Base-by-base conservation (phyloP, 2,888 invertebrate genomes). In the Hetaerina titia region DNA sequence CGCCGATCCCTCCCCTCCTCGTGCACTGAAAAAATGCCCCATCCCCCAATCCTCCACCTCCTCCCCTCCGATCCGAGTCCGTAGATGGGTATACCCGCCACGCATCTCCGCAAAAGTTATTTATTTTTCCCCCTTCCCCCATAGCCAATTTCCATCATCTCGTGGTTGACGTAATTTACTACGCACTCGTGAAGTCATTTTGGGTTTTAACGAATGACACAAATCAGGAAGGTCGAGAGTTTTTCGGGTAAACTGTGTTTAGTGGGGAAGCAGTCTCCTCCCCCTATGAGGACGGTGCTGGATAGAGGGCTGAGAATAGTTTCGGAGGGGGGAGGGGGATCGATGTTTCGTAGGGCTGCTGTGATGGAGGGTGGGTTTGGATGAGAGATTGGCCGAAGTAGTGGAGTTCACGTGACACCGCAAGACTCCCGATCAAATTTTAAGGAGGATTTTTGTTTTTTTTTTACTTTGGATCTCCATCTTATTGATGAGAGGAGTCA, bases 401-500 rank as follows among this genome's bases (percentile, higher is more conserved):
- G 63, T 31, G 9, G n/a, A 64, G 45, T 90, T 22, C 90, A 45
- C 90, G 64, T 64, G 64, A 74, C 74, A n/a, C 57, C 22, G 69
- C 57, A 89, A 89, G 89, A 89, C 89, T 15, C 89, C 58, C 4
- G 92, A 57, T 74, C 92, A 69, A 69, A 92, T 92, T 69, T 92
- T 56, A 69, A 92, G 64, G 17, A 69, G 92, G 92, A 56, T 74
- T 81, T 13, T 11, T 11, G 2, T 15, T 4, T 7, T 4, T 81
- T 81, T 81, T 92, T 92, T 92, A 74, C n/a, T 56, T 69, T 57
- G 69, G 69, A 22, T 31, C n/a, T n/a, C 89, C 89, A 90, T 69
- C 45, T 64, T 90, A 90, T 90, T 90, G 90, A 90, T 90, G 90
- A 45, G 64, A 64, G 63, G 63, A 90, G 92, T 69, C 92, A 69